phyloP scores from a whole-genome alignment of 2,113 vertebrate genomes.

The Morone chrysops region DNA sequence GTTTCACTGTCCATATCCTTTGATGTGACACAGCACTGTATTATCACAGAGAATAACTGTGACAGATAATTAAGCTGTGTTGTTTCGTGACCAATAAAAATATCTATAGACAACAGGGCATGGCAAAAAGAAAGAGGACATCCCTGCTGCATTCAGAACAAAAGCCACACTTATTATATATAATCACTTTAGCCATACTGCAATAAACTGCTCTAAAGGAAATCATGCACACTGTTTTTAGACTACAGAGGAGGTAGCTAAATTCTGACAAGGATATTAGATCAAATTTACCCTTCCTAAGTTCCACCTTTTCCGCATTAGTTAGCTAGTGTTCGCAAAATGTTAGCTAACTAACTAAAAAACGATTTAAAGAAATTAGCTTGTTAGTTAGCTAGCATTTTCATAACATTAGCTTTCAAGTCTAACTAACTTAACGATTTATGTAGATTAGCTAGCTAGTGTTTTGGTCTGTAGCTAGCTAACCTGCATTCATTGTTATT shows the following conservation, averaged over 20 bases:
- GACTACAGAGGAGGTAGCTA: neutral
- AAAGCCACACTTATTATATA: neutral
- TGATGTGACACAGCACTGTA: constrained; percentile 6
- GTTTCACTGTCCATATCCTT: constrained; percentile 22
- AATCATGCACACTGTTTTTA: constrained; percentile 4
- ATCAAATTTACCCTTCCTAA: no score
- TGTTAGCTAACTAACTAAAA: no score
- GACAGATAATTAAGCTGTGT: constrained; percentile 19
- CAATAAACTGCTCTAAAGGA: constrained; percentile 1
- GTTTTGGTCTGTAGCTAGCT: no score
- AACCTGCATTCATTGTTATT: no score
- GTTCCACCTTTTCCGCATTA: no score
- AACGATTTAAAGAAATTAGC: no score
- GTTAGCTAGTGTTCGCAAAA: no score
- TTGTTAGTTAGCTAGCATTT: no score
- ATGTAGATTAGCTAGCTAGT: no score
- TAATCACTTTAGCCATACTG: neutral
- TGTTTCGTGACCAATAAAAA: constrained; percentile 27
- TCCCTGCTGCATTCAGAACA: neutral
- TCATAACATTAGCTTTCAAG: no score
- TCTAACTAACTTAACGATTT: no score
- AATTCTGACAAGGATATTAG: neutral
- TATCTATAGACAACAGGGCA: constrained; percentile 7
- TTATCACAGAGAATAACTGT: constrained; percentile 40
- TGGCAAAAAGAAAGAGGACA: neutral